phyloP scores from a whole-genome alignment of 2,797 vertebrate genomes.

The Pithecia hirsuta region DNA sequence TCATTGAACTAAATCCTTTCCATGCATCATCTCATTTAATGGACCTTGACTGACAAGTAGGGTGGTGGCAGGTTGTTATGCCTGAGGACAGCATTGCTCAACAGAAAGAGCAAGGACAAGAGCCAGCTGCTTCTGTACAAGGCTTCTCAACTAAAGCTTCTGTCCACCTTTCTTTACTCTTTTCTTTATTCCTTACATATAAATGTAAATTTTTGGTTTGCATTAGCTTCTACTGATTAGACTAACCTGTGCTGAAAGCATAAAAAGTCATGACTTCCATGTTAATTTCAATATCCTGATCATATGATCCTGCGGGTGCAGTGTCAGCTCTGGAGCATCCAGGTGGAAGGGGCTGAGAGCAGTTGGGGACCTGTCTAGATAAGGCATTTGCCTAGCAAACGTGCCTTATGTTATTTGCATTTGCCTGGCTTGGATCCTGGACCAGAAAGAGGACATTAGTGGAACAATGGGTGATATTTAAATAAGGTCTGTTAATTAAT shows the following conservation, averaged over 20 bases:
- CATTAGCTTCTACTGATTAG: background rate
- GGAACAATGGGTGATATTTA: background rate
- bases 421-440: background rate
- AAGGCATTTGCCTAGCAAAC: background rate
- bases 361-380: background rate
- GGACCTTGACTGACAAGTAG: background rate
- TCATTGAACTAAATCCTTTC: background rate
- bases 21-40: background rate
- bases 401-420: background rate
- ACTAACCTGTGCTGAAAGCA: background rate
- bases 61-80: background rate
- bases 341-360: background rate
- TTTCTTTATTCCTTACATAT: background rate
- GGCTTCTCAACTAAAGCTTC: background rate
- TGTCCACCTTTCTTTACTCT: background rate
- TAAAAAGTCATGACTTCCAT: background rate
- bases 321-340: background rate
- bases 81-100: background rate
- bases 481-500: background rate
- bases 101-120: background rate
- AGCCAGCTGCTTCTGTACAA: background rate
- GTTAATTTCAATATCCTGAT: background rate
- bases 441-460: background rate
- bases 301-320: rapidly evolving
- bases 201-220: background rate